A percentile compares a stretch with the other conserved stretches of the same genome.
Conservation (phyloP, 2,113 vertebrate genomes). For the Neomonachus schauinslandi region DNA sequence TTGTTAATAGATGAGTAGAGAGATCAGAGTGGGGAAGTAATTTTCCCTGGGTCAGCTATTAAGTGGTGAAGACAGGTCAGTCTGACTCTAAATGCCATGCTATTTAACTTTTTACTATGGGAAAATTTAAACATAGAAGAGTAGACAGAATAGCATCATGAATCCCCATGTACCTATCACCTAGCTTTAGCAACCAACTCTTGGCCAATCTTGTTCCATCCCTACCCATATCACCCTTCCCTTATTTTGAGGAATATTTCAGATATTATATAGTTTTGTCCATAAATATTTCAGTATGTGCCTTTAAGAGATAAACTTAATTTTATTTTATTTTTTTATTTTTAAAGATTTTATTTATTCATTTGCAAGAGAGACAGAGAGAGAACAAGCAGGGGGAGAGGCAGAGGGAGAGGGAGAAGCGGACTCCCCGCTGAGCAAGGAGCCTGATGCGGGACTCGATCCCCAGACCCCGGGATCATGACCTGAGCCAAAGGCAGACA, state of each 20-base stretch:
- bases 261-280: neutral
- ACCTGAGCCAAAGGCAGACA: too few species aligned
- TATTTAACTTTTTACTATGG: neutral
- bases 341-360: too few species aligned
- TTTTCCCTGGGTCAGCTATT: neutral
- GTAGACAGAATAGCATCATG: neutral
- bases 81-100: neutral
- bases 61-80: neutral
- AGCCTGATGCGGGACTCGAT: too few species aligned
- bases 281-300: neutral
- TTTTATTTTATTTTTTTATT: neutral
- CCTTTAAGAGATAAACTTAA: conserved; percentile 3
- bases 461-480: too few species aligned
- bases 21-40: neutral
- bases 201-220: neutral
- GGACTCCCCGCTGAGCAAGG: too few species aligned
- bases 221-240: neutral
- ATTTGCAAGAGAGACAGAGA: too few species aligned
- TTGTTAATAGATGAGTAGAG: neutral
- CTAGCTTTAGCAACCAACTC: neutral
- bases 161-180: neutral
- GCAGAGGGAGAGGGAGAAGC: too few species aligned
- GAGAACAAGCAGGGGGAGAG: too few species aligned
- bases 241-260: neutral
- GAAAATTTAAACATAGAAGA: neutral